Conservation (phyloP, 2,797 vertebrate genomes). For the Poecilia gillii region DNA sequence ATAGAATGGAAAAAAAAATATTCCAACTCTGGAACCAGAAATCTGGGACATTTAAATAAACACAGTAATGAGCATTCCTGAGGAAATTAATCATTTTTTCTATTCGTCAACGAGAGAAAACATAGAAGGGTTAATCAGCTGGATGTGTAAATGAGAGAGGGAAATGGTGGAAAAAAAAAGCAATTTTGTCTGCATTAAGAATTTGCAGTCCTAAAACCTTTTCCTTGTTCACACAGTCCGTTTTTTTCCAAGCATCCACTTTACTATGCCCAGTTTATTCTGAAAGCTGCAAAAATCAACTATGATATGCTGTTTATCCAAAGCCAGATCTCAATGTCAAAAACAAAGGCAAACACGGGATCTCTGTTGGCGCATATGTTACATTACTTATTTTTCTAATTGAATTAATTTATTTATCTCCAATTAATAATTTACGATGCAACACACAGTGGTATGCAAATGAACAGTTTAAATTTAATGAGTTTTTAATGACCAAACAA, state of each 20-base stretch:
- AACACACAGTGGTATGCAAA: constrained; percentile 87
- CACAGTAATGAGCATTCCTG: constrained; percentile 60
- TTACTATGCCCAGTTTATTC: constrained; percentile 25
- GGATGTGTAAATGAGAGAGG: constrained; percentile 58
- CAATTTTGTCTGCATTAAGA: constrained; percentile 50
- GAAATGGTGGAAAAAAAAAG: constrained; percentile 46
- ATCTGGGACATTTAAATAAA: constrained; percentile 55
- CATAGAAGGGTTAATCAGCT: constrained; percentile 56
- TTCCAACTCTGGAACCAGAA: constrained; percentile 58
- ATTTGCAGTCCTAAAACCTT: constrained; percentile 48
- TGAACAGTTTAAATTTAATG: constrained; percentile 89
- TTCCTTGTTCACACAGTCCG: constrained; percentile 26
- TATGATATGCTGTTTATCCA: constrained; percentile 24
- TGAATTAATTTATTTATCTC: constrained; percentile 88
- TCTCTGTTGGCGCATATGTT: constrained; percentile 81
- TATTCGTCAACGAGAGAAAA: constrained; percentile 70
- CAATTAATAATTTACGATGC: constrained; percentile 88
- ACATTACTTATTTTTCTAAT: constrained; percentile 83
- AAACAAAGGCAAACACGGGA: constrained; percentile 74
- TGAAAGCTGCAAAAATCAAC: constrained; percentile 34
- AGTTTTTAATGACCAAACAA: constrained; percentile 89
- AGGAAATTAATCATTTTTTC: constrained; percentile 57
- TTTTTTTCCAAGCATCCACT: constrained; percentile 37
- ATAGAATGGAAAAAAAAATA: constrained; percentile 55
- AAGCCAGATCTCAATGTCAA: constrained; percentile 75